A percentile compares a stretch with the other conserved stretches of the same genome.
These are phyloP conservation scores for Sebastes hubbsi DNA, from an alignment of 2,797 vertebrate species.

Conservation along the genomic window DNA sequence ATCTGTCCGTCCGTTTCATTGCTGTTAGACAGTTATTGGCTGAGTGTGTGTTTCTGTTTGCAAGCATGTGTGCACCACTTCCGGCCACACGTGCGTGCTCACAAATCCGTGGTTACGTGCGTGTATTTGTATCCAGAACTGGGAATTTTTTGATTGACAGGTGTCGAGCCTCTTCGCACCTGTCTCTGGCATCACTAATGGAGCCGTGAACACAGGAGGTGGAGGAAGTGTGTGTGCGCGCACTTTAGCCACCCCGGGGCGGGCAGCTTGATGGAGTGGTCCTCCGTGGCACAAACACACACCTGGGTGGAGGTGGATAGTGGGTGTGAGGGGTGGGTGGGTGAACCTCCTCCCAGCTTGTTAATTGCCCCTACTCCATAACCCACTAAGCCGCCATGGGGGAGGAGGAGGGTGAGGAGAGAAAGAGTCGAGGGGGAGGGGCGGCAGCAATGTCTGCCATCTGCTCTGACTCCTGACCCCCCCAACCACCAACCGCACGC, in stretches of 20 bases:
- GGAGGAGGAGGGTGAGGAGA: conserved; percentile 3
- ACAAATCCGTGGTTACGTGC: not conserved
- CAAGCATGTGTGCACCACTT: not conserved
- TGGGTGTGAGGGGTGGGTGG: not conserved
- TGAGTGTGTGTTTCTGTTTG: not conserved
- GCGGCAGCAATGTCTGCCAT: conserved; percentile 59
- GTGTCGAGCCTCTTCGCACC: conserved; percentile 56
- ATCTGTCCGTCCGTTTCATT: not conserved
- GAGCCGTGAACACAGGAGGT: conserved; percentile 45
- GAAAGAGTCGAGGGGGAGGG: conserved; percentile 35
- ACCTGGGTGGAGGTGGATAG: conserved; percentile 16
- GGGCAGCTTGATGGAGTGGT: conserved; percentile 63
- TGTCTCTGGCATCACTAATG: conserved; percentile 67
- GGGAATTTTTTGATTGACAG: conserved; percentile 62
- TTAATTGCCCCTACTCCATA: conserved; percentile 79
- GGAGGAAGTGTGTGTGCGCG: not conserved
- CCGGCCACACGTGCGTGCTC: not conserved
- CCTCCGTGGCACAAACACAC: conserved; percentile 50
- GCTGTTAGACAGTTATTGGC: not conserved
- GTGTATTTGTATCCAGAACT: not conserved
- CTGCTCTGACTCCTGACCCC: conserved; percentile 76
- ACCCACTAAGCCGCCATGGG: conserved; percentile 57
- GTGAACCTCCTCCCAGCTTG: conserved; percentile 40
- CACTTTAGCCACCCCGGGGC: conserved; percentile 27
- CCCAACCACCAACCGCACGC: not conserved